Evolutionary conservation across 2,797 vertebrate species (phyloP).

Genomic region (Nasua narica): DNA sequence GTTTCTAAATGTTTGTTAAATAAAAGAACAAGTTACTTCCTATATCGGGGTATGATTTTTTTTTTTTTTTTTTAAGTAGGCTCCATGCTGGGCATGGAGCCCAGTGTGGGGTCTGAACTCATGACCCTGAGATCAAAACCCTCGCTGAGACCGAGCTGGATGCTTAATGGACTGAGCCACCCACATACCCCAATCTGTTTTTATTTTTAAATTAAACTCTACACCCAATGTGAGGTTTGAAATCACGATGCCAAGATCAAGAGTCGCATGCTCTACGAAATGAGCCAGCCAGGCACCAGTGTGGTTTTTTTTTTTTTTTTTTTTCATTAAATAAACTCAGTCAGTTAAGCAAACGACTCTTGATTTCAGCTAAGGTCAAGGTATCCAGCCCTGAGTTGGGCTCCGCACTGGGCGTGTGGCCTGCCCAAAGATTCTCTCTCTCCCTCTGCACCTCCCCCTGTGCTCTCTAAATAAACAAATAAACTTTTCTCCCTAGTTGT

Average conservation of each 20-base stretch:
- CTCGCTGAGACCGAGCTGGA: background rate
- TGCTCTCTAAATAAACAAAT: background rate
- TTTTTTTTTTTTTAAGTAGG: background rate
- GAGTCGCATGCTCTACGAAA: background rate
- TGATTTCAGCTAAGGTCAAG: background rate
- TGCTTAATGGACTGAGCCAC: background rate
- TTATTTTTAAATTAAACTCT: background rate
- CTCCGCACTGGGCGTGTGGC: background rate
- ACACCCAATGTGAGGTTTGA: background rate
- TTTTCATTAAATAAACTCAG: too few relatives aligned
- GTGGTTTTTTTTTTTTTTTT: too few relatives aligned
- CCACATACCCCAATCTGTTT: background rate
- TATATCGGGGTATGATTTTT: background rate
- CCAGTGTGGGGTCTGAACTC: background rate
- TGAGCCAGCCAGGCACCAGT: background rate
- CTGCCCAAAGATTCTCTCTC: background rate
- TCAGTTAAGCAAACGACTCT: too few relatives aligned
- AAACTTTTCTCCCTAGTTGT: background rate
- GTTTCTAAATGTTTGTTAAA: slow-evolving; percentile 5
- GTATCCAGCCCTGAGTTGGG: background rate
- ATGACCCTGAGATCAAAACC: background rate
- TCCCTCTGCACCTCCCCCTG: background rate
- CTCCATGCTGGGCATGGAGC: too few relatives aligned
- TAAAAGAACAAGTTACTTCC: slow-evolving; percentile 16
- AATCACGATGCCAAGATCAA: background rate